phyloP scores from a whole-genome alignment of 2,888 invertebrate genomes.

The Nesidiocoris tenuis region DNA sequence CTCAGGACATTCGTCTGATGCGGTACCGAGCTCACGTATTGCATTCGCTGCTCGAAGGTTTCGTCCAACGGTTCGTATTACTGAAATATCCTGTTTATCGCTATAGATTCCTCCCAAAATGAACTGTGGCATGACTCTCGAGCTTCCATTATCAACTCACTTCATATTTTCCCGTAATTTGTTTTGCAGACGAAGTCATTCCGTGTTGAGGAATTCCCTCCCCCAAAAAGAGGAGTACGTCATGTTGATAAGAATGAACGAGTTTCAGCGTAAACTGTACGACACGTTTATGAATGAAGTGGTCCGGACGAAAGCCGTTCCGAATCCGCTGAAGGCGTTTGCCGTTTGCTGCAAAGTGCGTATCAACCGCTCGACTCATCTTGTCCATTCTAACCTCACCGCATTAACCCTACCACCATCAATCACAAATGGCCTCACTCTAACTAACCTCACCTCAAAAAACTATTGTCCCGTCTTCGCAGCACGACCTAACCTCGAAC shows the following conservation, averaged over 20 bases:
- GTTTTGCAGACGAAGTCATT: constrained; percentile 74
- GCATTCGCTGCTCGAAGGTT: constrained; percentile 90
- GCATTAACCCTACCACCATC: too few relatives aligned
- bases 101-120: too few relatives aligned
- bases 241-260: constrained; percentile 82
- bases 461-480: too few relatives aligned
- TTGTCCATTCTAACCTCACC: too few relatives aligned
- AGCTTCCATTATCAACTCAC: too few relatives aligned
- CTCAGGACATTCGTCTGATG: constrained; percentile 91
- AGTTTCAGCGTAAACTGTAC: constrained; percentile 86
- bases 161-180: not conserved
- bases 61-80: constrained; percentile 78
- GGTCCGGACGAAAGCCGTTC: constrained; percentile 78
- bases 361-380: too few relatives aligned
- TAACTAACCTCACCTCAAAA: too few relatives aligned
- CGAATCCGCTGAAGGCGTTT: constrained; percentile 95
- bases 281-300: constrained; percentile 92
- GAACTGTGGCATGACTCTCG: too few relatives aligned
- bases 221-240: constrained; percentile 96
- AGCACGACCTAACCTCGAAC: too few relatives aligned
- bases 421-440: too few relatives aligned
- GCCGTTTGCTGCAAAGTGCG: constrained; percentile 93
- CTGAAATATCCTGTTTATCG: too few relatives aligned
- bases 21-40: constrained; percentile 92
- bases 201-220: constrained; percentile 85